Conservation (phyloP, 1,140 invertebrate species). For the Lysiphlebus fabarum region DNA sequence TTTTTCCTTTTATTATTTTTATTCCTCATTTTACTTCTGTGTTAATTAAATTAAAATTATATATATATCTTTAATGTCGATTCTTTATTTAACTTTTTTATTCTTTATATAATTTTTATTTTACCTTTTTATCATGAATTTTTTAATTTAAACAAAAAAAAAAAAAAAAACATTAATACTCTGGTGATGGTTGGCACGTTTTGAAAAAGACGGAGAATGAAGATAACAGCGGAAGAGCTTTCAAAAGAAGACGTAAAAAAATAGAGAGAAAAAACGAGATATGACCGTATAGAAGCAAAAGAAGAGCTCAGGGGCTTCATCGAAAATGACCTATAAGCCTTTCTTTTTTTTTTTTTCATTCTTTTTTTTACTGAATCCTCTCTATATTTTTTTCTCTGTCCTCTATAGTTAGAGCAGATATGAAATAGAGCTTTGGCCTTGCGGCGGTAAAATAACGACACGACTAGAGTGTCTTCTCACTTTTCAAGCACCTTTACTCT, state of each 20-base stretch:
- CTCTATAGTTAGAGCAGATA: constrained; percentile 22
- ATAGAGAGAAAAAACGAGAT: neutral
- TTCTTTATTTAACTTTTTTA: too few species aligned
- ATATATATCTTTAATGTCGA: too few species aligned
- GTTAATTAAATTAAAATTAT: too few species aligned
- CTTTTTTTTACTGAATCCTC: constrained; percentile 18
- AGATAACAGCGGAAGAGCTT: neutral
- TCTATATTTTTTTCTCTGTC: too few species aligned
- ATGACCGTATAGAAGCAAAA: constrained; percentile 4
- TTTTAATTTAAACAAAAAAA: too few species aligned
- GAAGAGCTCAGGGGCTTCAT: constrained; percentile 16
- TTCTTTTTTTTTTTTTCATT: constrained; percentile 22
- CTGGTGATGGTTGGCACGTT: too few species aligned
- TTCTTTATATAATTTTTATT: too few species aligned
- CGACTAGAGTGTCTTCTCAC: constrained; percentile 36
- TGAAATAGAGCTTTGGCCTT: constrained; percentile 43
- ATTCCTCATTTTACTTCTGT: too few species aligned
- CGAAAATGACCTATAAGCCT: neutral
- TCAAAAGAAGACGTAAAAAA: constrained; percentile 4
- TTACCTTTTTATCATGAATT: too few species aligned
- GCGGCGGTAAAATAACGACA: constrained; percentile 48
- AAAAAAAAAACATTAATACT: too few species aligned
- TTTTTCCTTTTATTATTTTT: too few species aligned
- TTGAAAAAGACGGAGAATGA: constrained; percentile 12
- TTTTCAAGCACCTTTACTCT: constrained; percentile 29